Evolutionary conservation across 1,140 invertebrate species (phyloP), one percentile per base, ranked within the genome.

Genomic region (Drosophila malerkotliana): DNA sequence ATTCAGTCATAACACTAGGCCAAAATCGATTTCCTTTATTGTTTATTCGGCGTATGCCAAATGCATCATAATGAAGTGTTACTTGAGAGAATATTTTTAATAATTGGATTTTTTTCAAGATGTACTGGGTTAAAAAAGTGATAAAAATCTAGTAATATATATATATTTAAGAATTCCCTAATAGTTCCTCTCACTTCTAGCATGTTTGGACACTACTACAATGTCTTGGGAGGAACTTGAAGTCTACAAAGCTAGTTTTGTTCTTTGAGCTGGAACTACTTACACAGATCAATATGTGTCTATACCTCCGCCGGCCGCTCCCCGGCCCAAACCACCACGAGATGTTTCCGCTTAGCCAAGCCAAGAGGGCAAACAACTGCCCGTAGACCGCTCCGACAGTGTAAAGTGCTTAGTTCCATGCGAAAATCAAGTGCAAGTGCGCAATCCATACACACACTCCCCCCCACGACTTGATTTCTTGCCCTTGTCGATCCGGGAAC

Each of bases 321-420:
- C 41, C 41, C 8, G 41, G 14, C 8, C 24, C 21, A 37, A n/a
- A 6, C 28, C 28, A 9, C 1, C 30, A 39, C 4, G 63, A 68
- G 51, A 39, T 32, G n/a, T 68, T 68, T 68, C 66, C 62, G 30
- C 49, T 30, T 18, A 37, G 39, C 18, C 18, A 18, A 8, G 34
- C 26, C 28, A 52, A 41, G 41, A 51, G 37, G 32, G 18, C 32
- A 69, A 69, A 69, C 6, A 69, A 37, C 21, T 3, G 3, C 8
- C 32, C 37, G 32, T 0, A 18, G 32, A 28, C 34, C 24, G 39
- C 41, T 18, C 47, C 15, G 14, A 14, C 45, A 26, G 26, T 54
- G 24, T 59, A 9, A 54, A 41, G 62, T 32, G 18, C 32, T 24
- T 14, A 14, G 15, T 32, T 24, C 15, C 32, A 15, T 39, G 34